phyloP scores from a whole-genome alignment of 2,113 vertebrate genomes.

The Etheostoma cragini region DNA sequence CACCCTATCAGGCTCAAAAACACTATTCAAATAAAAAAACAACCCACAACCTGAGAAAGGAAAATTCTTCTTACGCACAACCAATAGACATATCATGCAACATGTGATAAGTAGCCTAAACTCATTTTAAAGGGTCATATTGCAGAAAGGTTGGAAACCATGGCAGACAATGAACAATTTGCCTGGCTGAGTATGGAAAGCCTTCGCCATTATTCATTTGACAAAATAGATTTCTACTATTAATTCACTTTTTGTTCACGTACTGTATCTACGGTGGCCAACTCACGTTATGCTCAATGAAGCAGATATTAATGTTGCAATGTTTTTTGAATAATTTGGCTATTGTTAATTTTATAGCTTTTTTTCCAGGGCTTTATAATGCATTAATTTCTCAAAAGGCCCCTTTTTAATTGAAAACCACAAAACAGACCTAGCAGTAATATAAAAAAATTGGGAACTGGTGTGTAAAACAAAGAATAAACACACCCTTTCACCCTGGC shows the following conservation, averaged over 20 bases:
- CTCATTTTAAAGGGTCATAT: neutral
- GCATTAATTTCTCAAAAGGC: neutral
- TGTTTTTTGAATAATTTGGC: constrained; percentile 1
- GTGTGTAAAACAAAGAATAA: neutral
- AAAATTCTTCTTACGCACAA: neutral
- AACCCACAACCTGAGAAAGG: neutral
- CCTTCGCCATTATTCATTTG: neutral
- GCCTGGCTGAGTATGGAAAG: neutral
- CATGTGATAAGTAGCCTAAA: neutral
- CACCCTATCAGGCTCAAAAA: neutral
- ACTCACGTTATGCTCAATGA: neutral
- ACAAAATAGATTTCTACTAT: neutral
- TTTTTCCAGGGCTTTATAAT: neutral
- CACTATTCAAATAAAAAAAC: neutral
- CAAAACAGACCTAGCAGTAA: neutral
- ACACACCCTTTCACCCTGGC: too few relatives aligned
- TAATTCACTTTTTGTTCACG: constrained; percentile 10
- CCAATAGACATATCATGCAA: neutral
- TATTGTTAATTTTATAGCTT: neutral
- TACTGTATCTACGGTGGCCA: neutral
- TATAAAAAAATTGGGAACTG: constrained; percentile 1
- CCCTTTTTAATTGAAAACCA: neutral
- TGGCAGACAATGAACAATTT: neutral
- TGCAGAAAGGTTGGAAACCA: neutral
- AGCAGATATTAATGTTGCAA: constrained; percentile 14